Percentiles rank a stretch among this genome's conserved stretches.
phyloP scores from a whole-genome alignment of 2,888 invertebrate species.

The Tachina grossa region DNA sequence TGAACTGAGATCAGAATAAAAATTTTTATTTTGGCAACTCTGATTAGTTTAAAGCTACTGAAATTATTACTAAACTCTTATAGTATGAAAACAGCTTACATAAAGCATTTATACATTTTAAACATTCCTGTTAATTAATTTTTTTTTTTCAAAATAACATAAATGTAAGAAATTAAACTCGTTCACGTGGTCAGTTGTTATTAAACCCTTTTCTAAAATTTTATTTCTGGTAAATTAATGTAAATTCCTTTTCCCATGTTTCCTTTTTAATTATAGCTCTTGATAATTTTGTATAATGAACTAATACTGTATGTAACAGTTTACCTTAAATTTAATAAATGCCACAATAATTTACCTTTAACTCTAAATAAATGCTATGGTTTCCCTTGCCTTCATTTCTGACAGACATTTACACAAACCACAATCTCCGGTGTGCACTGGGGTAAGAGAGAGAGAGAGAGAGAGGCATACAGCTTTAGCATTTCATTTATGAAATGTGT shows the following conservation, averaged over 20 bases:
- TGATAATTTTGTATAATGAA: background rate
- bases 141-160: too few relatives aligned
- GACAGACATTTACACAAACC: background rate
- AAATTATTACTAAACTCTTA: too few relatives aligned
- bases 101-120: too few relatives aligned
- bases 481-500: slow-evolving; percentile 3
- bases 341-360: background rate
- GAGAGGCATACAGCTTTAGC: background rate
- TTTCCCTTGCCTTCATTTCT: background rate
- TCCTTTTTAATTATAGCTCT: background rate
- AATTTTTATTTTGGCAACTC: too few relatives aligned
- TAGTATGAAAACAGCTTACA: too few relatives aligned
- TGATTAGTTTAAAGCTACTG: too few relatives aligned
- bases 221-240: background rate
- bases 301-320: background rate
- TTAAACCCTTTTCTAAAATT: background rate
- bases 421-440: background rate
- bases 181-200: background rate
- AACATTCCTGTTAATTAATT: too few relatives aligned
- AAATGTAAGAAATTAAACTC: too few relatives aligned
- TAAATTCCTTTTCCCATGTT: background rate
- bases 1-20: too few relatives aligned
- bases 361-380: background rate
- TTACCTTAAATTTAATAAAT: background rate
- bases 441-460: background rate